Evolutionary conservation across 2,113 vertebrate species (phyloP), one percentile per base, ranked within the genome.

Genomic region (Neolamprologus hecqui): DNA sequence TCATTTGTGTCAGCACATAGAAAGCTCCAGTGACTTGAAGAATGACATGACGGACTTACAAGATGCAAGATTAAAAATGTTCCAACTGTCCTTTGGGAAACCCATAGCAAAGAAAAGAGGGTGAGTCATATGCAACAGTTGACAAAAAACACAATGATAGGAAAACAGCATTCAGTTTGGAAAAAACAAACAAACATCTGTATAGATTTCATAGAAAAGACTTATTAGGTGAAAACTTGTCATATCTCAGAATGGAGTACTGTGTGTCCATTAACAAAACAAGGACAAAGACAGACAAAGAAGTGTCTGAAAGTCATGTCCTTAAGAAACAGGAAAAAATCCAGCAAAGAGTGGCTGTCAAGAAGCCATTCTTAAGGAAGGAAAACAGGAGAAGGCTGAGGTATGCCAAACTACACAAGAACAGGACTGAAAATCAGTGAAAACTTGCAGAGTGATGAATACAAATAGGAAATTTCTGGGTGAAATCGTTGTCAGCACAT

Each of bases 101-200:
- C 79, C 70, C 80, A 14, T 6, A 9, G 51, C 35, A 73, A 86
- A 87, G 80, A 81, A 89, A 87, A 73, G 65, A 81, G 37, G 28
- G 58, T 77, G 85, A 89, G 63, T 89, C 54, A 88, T 82, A 55
- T 1, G 37, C 77, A 89, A 63, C 63, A 77, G 84, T 6, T 60
- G 53, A 86, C 33, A 51, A 77, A 79, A 81, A 75, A 37, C 85
- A 84, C 47, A 68, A 55, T 84, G 49, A 63, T 54, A 14, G 21
- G 82, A 82, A 89, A 92, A 92, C 82, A 83, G 85, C 57, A 57
- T 42, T 70, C 53, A 31, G 70, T 47, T 80, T 80, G 37, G 33
- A 51, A 84, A 79, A 21, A 63, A 33, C 3, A 6, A 1, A 0
- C 1, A 53, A 21, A 11, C 15, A 53, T 81, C 54, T 17, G 35